phyloP scores from a whole-genome alignment of 2,113 vertebrate species.

The Oxygymnocypris stewartii region DNA sequence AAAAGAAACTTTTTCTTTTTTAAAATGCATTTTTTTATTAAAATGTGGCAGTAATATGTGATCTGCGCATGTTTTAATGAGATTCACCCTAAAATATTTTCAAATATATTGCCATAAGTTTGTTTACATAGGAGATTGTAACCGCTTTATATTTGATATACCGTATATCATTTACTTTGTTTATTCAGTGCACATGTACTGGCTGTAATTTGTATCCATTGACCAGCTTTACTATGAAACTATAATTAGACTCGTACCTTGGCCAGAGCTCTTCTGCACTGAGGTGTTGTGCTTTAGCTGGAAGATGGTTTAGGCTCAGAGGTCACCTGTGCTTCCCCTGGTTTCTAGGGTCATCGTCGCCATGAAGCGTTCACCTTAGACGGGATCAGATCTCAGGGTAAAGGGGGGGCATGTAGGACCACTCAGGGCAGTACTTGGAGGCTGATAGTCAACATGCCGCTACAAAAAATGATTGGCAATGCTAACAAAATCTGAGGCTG shows the following conservation, averaged over 20 bases:
- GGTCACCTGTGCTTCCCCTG: constrained; percentile 24
- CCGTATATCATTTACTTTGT: neutral
- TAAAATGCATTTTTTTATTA: neutral
- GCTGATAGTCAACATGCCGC: constrained; percentile 52
- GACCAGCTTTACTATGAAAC: neutral
- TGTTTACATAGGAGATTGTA: neutral
- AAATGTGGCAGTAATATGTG: neutral
- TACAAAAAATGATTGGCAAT: constrained; percentile 41
- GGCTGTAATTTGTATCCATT: neutral
- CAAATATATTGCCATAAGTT: neutral
- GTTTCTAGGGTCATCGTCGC: constrained; percentile 38
- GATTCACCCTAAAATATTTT: neutral
- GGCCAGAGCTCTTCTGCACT: neutral
- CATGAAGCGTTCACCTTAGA: constrained; percentile 47
- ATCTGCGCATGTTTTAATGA: neutral
- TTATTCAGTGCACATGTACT: constrained; percentile 29
- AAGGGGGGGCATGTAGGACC: constrained; percentile 37
- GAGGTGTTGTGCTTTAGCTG: constrained; percentile 20
- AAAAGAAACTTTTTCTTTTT: neutral
- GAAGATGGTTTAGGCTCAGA: constrained; percentile 2
- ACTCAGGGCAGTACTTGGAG: constrained; percentile 44
- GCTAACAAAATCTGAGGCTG: constrained; percentile 25
- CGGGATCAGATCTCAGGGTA: constrained; percentile 56
- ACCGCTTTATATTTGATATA: constrained; percentile 10
- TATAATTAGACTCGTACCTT: constrained; percentile 28